Base-by-base conservation (phyloP, 1,140 invertebrate genomes). In the Bombus affinis region DNA sequence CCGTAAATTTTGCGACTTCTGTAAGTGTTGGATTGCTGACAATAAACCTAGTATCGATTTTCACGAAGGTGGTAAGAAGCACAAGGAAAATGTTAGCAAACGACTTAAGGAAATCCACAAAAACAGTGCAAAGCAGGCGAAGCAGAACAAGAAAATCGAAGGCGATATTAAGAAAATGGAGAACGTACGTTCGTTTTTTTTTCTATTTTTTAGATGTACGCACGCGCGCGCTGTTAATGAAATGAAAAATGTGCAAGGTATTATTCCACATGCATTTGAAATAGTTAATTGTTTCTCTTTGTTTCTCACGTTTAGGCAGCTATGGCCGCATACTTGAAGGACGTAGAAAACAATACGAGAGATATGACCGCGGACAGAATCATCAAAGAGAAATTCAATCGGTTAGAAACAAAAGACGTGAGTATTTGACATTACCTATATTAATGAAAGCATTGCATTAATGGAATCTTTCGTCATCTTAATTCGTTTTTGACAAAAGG, bases 11-110 rank as follows among this genome's bases (percentile, higher is more conserved):
- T 99, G 99, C 93, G 98, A 99, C 90, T 98, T 98, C 95, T 99
- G 99, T 95, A 99, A 99, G 95, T 99, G 98, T 94, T 99, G 99
- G 99, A 98, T 99, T 90, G 97, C 98, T 78, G 99, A 99, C 95
- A 99, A 99, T 94, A 99, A 98, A 96, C 97, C 98, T 96, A 99
- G 98, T 94, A 96, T 99, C 88, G 98, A 99, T 85, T 99, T 99
- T 94, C 99, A 99, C 95, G 99, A 99, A 95, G 97, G 97, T 95
- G 99, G 99, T 8, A 98, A 98, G 94, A 96, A 97, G 77, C 99
- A 99, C 94, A 98, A 99, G 94, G 97, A 98, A 95, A 99, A 98
- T 97, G 98, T 99, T 42, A 96, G 97, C 83, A 98, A 98, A 93
- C 96, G 97, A 85, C 96, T 99, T 82, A 97, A 97, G 86, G 97